Percentiles rank a stretch among this genome's conserved stretches.
phyloP scores from a whole-genome alignment of 2,888 invertebrate species.

The Malthinus seriepunctatus region DNA sequence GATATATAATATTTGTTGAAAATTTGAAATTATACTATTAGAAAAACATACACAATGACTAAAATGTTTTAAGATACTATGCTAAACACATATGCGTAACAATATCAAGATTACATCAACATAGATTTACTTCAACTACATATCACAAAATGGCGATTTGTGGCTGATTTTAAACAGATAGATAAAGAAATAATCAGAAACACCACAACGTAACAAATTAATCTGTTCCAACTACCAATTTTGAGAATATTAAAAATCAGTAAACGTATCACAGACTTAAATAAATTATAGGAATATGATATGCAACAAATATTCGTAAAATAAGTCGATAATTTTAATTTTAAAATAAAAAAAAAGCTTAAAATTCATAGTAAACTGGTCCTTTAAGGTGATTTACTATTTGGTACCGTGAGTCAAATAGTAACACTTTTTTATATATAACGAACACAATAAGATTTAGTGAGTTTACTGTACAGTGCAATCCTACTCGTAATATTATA shows the following conservation, averaged over 20 bases:
- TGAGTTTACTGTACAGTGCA: conserved; percentile 12
- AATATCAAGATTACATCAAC: conserved; percentile 46
- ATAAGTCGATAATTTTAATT: conserved; percentile 12
- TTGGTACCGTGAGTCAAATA: conserved; percentile 20
- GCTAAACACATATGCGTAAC: conserved; percentile 42
- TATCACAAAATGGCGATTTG: conserved; percentile 32
- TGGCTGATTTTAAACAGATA: conserved; percentile 10
- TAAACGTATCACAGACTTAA: conserved; percentile 41
- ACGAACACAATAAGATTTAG: conserved; percentile 21
- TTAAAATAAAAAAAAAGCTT: conserved; percentile 16
- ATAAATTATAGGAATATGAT: conserved; percentile 37
- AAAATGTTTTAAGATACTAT: conserved; percentile 38
- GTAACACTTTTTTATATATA: conserved; percentile 12
- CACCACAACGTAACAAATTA: conserved; percentile 15
- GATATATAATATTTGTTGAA: conserved; percentile 6
- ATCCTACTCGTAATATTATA: conserved; percentile 20
- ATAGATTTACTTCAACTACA: conserved; percentile 37
- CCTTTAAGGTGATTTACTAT: conserved; percentile 24
- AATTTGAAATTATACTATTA: conserved; percentile 1
- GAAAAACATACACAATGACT: conserved; percentile 13
- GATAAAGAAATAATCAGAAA: conserved; percentile 16
- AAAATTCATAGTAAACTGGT: conserved; percentile 20
- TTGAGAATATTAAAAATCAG: conserved; percentile 18
- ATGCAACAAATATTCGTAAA: conserved; percentile 35
- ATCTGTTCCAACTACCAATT: conserved; percentile 15